A percentile compares a stretch with the other conserved stretches of the same genome.
phyloP scores from a whole-genome alignment of 2,113 vertebrate genomes.

The Cnemophilus loriae region DNA sequence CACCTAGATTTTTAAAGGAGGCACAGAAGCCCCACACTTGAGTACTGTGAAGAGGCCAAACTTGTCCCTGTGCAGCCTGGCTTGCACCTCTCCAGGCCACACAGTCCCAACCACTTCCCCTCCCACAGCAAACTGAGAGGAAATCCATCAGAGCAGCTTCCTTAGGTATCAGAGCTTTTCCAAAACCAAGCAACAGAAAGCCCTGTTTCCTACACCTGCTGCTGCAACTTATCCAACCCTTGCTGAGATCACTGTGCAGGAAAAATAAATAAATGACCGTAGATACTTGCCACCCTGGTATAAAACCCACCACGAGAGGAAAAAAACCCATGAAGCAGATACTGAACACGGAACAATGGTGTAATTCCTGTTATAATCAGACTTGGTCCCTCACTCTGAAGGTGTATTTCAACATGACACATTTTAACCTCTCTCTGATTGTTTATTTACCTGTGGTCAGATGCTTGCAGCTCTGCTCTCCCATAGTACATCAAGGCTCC shows the following conservation, averaged over 20 bases:
- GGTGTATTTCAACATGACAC: neutral
- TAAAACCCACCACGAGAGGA: neutral
- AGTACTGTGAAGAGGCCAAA: neutral
- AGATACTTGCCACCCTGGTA: neutral
- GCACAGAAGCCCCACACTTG: neutral
- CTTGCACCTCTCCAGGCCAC: neutral
- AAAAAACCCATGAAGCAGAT: neutral
- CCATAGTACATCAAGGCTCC: slow-evolving; percentile 80
- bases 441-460: slow-evolving; percentile 76
- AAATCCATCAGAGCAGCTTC: neutral
- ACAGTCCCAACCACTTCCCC: neutral
- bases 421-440: neutral
- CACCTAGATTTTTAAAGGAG: neutral
- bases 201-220: neutral
- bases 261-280: neutral
- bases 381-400: neutral
- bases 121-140: neutral
- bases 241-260: neutral
- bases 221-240: neutral
- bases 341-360: neutral
- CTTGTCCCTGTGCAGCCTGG: neutral
- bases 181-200: neutral
- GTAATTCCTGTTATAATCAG: neutral
- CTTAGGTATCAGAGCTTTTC: neutral
- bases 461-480: slow-evolving; percentile 77